Evolutionary conservation across 1,140 invertebrate genomes (phyloP).

Genomic region (Aphaenogaster rudis): DNA sequence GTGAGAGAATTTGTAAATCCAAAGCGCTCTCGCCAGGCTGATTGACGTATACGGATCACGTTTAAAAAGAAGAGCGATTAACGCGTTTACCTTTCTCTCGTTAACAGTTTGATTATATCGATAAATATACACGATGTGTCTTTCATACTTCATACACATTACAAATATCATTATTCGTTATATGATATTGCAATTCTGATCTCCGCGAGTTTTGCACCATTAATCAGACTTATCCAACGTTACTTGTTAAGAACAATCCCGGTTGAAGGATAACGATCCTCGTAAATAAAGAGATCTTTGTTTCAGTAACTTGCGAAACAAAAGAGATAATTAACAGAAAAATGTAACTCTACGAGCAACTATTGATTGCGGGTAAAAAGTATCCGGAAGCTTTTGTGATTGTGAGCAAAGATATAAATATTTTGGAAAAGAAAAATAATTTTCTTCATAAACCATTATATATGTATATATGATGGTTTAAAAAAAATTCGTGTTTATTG

Average conservation of each 20-base stretch:
- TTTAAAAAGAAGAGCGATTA: conserved; percentile 70
- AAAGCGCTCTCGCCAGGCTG: conserved; percentile 49
- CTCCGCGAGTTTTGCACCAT: background rate
- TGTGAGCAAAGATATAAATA: background rate
- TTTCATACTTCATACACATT: background rate
- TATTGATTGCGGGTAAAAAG: conserved; percentile 2
- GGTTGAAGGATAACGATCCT: background rate
- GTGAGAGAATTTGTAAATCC: conserved; percentile 63
- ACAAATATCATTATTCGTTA: conserved; percentile 50
- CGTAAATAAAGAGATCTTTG: conserved; percentile 17
- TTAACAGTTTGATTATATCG: conserved; percentile 55
- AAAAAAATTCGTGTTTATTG: background rate
- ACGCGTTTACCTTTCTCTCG: conserved; percentile 54
- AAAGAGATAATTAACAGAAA: conserved; percentile 23
- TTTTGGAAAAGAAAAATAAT: background rate
- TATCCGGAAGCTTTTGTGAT: conserved; percentile 8
- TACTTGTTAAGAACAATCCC: conserved; percentile 33
- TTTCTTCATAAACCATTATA: background rate
- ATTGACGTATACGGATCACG: conserved; percentile 41
- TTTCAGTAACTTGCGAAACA: conserved; percentile 6
- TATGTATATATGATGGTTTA: background rate
- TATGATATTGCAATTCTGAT: conserved; percentile 19
- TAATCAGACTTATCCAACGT: conserved; percentile 27
- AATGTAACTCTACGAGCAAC: background rate
- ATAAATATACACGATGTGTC: conserved; percentile 6